Percentiles rank a stretch among this genome's conserved stretches.
phyloP scores from a whole-genome alignment of 2,797 vertebrate species.

The Diplodus sargus region DNA sequence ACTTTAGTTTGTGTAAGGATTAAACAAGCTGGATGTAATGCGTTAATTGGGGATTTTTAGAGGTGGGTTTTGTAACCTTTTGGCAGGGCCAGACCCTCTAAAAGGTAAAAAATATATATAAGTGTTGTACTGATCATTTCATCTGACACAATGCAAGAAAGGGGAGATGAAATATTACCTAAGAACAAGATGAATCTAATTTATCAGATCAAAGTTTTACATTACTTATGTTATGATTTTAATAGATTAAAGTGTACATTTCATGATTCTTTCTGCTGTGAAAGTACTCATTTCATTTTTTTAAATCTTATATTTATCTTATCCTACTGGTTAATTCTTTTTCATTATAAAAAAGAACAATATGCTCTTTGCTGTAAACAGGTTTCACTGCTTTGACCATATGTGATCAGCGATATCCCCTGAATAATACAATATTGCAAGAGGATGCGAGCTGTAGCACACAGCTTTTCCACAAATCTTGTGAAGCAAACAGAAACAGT shows the following conservation, averaged over 20 bases:
- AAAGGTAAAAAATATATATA: no score
- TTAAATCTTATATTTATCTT: background rate
- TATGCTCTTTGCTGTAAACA: slow-evolving; percentile 13
- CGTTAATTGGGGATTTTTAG: no score
- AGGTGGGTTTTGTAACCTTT: no score
- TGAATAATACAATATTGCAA: background rate
- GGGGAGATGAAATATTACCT: no score
- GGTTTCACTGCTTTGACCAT: slow-evolving; percentile 16
- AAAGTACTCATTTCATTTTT: background rate
- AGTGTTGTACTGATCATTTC: no score
- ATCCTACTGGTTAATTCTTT: background rate
- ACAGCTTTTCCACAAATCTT: background rate
- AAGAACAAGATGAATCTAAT: background rate
- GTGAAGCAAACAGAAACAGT: background rate
- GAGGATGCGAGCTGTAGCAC: background rate
- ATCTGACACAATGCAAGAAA: no score
- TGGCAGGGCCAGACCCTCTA: no score
- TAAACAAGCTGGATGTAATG: no score
- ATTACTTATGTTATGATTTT: background rate
- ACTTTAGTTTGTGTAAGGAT: no score
- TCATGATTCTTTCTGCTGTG: background rate
- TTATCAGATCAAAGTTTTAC: background rate
- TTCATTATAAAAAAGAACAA: background rate
- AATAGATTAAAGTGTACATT: background rate
- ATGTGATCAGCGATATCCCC: background rate